These are phyloP conservation scores for Saturnia pavonia DNA, from an alignment of 2,888 invertebrate genomes.

Conservation along the genomic window DNA sequence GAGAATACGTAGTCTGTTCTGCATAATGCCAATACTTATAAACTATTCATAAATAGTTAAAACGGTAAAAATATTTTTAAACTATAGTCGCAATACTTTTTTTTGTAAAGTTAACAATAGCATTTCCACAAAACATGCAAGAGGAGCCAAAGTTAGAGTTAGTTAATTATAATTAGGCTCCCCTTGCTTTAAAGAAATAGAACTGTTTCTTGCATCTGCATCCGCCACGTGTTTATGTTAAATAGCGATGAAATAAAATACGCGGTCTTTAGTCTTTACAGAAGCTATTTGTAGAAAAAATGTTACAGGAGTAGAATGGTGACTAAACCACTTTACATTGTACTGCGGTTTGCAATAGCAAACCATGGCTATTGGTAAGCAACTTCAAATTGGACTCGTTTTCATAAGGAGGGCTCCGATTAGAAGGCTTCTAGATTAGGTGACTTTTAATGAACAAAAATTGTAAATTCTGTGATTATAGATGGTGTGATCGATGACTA, in stretches of 20 bases:
- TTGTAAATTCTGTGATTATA: too few species aligned
- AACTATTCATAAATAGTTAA: background rate
- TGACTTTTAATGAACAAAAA: too few species aligned
- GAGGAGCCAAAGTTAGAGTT: constrained; percentile 8
- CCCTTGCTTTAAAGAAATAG: constrained; percentile 7
- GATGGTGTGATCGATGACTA: too few species aligned
- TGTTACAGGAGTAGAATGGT: background rate
- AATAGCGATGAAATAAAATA: background rate
- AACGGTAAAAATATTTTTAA: background rate
- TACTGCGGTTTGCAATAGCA: background rate
- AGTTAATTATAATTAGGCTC: constrained; percentile 10
- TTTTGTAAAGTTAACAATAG: background rate
- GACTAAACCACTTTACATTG: background rate
- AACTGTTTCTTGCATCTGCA: constrained; percentile 15
- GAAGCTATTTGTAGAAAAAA: background rate
- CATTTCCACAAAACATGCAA: background rate
- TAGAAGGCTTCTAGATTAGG: too few species aligned
- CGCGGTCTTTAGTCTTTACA: background rate
- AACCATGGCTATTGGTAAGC: background rate
- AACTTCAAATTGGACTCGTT: too few species aligned
- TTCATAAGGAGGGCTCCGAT: too few species aligned
- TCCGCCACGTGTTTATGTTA: constrained; percentile 19
- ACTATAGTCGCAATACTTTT: background rate
- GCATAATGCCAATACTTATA: background rate
- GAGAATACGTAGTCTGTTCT: too few species aligned